These are phyloP conservation scores for Aurelia coerulea DNA, from an alignment of 30 jellyfish, hydroid and myxozoan genomes.

Conservation along the genomic window DNA sequence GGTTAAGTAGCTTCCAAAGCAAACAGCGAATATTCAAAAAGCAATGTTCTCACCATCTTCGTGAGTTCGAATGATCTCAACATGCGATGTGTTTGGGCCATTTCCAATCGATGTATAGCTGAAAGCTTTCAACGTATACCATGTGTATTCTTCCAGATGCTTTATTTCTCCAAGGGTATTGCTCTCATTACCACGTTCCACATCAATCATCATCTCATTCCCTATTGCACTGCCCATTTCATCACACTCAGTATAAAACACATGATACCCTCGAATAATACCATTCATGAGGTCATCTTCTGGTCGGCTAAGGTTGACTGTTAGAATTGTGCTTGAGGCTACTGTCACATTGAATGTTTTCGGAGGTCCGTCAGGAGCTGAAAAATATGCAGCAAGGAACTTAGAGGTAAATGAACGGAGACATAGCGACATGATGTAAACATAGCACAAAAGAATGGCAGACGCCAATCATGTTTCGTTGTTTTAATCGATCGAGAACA, in stretches of 20 bases:
- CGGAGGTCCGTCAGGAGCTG: constrained; percentile 76
- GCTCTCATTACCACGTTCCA: not conserved
- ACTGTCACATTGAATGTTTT: not conserved
- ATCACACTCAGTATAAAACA: constrained; percentile 3
- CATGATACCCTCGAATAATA: constrained; percentile 48
- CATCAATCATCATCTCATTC: not conserved
- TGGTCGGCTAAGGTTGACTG: constrained; percentile 31
- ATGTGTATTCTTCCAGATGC: constrained; percentile 11
- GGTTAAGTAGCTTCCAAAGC: too few relatives aligned
- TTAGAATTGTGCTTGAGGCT: constrained; percentile 25
- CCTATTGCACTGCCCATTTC: not conserved
- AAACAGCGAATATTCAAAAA: not conserved
- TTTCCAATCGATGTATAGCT: constrained; percentile 47
- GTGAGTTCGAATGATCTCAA: constrained; percentile 16
- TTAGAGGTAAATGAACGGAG: too few relatives aligned
- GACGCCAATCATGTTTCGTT: too few relatives aligned
- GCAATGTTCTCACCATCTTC: constrained; percentile 52
- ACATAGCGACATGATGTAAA: too few relatives aligned
- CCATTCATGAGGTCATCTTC: constrained; percentile 48
- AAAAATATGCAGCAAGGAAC: not conserved
- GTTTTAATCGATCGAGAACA: too few relatives aligned
- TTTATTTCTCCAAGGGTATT: constrained; percentile 1
- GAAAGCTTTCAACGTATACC: constrained; percentile 22
- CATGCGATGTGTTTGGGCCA: constrained; percentile 11
- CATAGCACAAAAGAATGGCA: too few relatives aligned